These are phyloP conservation scores for Chanos chanos DNA, from an alignment of 2,797 vertebrate species.

Conservation along the genomic window DNA sequence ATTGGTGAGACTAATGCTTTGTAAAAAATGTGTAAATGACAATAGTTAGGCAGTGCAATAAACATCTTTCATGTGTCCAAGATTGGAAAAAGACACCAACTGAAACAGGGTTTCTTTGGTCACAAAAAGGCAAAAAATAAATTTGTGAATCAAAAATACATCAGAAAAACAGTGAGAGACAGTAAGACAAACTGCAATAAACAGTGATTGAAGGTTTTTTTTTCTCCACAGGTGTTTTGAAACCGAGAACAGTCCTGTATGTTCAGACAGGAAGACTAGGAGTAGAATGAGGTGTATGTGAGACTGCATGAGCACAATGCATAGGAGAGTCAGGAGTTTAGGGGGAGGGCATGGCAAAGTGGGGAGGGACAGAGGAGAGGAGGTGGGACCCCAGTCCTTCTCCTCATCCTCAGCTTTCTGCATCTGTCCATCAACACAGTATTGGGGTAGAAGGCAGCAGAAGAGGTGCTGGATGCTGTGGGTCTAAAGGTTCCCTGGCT, in stretches of 20 bases:
- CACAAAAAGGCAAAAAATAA: slow-evolving; percentile 40
- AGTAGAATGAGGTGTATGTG: slow-evolving; percentile 60
- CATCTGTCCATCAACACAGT: slow-evolving; percentile 60
- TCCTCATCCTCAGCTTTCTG: slow-evolving; percentile 45
- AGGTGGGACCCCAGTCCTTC: slow-evolving; percentile 40
- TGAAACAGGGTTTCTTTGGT: too few relatives aligned
- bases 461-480: slow-evolving; percentile 81
- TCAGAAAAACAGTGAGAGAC: slow-evolving; percentile 10
- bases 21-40: slow-evolving; percentile 31
- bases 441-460: slow-evolving; percentile 82
- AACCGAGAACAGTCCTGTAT: slow-evolving; percentile 41
- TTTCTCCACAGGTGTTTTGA: slow-evolving; percentile 46
- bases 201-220: slow-evolving; percentile 22
- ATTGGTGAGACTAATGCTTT: slow-evolving; percentile 9
- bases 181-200: slow-evolving; percentile 14
- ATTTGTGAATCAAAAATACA: slow-evolving; percentile 9
- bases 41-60: slow-evolving; percentile 55
- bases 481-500: slow-evolving; percentile 74
- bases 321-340: slow-evolving; percentile 60
- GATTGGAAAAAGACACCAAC: slow-evolving; percentile 58
- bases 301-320: slow-evolving; percentile 71
- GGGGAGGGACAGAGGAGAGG: slow-evolving; percentile 23
- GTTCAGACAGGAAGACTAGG: slow-evolving; percentile 61
- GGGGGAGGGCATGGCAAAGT: slow-evolving; percentile 39
- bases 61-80: slow-evolving; percentile 57